Evolutionary conservation across 2,113 vertebrate genomes (phyloP).

Genomic region (Natator depressus): DNA sequence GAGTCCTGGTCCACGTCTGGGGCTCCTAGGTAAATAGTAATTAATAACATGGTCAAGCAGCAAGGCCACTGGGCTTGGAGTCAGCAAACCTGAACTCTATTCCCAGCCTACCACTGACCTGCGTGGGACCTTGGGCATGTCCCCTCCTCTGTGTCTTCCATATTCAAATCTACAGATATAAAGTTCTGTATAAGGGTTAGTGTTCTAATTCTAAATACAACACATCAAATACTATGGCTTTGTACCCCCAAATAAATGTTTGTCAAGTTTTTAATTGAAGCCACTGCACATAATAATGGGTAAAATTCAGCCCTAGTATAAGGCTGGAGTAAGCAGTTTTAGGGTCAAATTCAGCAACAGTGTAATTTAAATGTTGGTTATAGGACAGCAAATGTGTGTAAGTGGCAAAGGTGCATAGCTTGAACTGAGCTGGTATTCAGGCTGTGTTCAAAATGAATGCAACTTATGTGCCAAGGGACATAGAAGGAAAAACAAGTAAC

Average conservation of each 20-base stretch:
- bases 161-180: background rate
- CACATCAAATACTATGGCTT: background rate
- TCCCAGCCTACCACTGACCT: background rate
- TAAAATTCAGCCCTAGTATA: background rate
- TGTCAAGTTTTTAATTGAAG: background rate
- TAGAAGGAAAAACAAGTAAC: background rate
- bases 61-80: background rate
- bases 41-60: rapidly evolving
- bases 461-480: background rate
- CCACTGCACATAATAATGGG: background rate
- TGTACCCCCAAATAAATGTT: background rate
- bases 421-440: background rate
- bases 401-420: background rate
- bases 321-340: background rate
- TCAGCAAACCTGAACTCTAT: background rate
- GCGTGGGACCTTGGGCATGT: background rate
- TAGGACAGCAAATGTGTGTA: background rate
- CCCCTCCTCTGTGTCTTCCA: background rate
- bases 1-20: rapidly evolving
- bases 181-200: background rate
- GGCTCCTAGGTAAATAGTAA: background rate
- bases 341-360: background rate
- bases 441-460: rapidly evolving
- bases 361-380: background rate
- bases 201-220: background rate